These are phyloP conservation scores for Drosophila bifasciata DNA, from an alignment of 1,140 invertebrate genomes.

Conservation along the genomic window DNA sequence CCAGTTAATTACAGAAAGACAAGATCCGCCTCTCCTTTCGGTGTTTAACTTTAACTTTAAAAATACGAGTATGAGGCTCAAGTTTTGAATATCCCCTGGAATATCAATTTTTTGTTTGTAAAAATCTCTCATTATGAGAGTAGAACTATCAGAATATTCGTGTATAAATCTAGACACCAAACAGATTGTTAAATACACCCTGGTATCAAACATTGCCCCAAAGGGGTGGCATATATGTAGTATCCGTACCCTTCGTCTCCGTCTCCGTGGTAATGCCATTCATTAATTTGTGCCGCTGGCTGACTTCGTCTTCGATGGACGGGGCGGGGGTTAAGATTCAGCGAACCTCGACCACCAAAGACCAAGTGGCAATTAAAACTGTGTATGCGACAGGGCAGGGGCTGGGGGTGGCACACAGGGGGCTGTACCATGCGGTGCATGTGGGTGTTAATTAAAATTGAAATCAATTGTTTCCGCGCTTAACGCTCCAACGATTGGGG, in stretches of 20 bases:
- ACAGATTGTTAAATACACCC: conserved; percentile 5
- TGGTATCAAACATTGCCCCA: conserved; percentile 11
- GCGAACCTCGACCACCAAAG: conserved; percentile 70
- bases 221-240: no score
- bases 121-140: no score
- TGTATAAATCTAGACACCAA: no score
- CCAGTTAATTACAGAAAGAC: no score
- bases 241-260: neutral
- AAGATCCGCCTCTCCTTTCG: no score
- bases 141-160: no score
- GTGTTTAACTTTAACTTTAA: no score
- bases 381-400: conserved; percentile 6
- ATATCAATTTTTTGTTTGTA: no score
- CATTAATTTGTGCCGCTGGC: conserved; percentile 73
- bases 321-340: conserved; percentile 53
- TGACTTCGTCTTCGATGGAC: conserved; percentile 39
- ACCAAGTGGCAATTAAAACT: conserved; percentile 76
- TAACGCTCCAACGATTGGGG: conserved; percentile 11
- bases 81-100: no score
- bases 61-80: no score
- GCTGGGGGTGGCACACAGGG: neutral
- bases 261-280: conserved; percentile 59
- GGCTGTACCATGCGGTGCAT: conserved; percentile 9
- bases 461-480: conserved; percentile 62
- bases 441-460: conserved; percentile 77